Evolutionary conservation across 2,888 invertebrate genomes (phyloP).

Genomic region (Drosophila percnosoma): DNA sequence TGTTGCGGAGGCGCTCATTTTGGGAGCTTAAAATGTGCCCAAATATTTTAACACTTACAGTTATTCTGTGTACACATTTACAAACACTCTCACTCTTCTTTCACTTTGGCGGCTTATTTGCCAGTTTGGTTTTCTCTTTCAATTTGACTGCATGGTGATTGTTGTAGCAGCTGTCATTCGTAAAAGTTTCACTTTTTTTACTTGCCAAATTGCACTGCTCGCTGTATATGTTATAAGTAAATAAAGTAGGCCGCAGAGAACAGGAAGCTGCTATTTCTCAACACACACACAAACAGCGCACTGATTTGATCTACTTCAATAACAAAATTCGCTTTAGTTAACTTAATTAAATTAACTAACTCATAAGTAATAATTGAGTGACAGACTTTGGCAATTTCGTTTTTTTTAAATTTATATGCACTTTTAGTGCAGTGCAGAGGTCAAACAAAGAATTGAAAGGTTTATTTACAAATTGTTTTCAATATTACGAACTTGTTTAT

Average conservation of each 20-base stretch:
- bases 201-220: slow-evolving; percentile 1
- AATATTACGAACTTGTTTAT: slow-evolving; percentile 32
- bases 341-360: slow-evolving; percentile 38
- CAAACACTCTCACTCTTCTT: slow-evolving; percentile 14
- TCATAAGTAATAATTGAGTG: slow-evolving; percentile 10
- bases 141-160: slow-evolving; percentile 39
- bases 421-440: background rate
- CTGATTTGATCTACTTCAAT: slow-evolving; percentile 37
- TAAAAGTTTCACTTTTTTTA: slow-evolving; percentile 44
- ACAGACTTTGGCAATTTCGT: slow-evolving; percentile 2
- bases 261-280: slow-evolving; percentile 25
- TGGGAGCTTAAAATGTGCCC: slow-evolving; percentile 18
- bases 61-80: slow-evolving; percentile 27
- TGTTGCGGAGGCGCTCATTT: slow-evolving; percentile 44
- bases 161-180: slow-evolving; percentile 30
- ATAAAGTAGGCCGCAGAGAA: slow-evolving; percentile 37
- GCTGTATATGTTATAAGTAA: slow-evolving; percentile 27
- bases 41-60: slow-evolving; percentile 42
- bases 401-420: slow-evolving; percentile 1
- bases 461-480: slow-evolving; percentile 19
- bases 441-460: slow-evolving; percentile 14
- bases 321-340: slow-evolving; percentile 11
- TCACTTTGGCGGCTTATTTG: slow-evolving; percentile 14
- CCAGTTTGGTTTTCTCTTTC: slow-evolving; percentile 48
- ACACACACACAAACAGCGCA: slow-evolving; percentile 22